Evolutionary conservation across 2,797 vertebrate genomes (phyloP).

Genomic region (Coilia nasus): DNA sequence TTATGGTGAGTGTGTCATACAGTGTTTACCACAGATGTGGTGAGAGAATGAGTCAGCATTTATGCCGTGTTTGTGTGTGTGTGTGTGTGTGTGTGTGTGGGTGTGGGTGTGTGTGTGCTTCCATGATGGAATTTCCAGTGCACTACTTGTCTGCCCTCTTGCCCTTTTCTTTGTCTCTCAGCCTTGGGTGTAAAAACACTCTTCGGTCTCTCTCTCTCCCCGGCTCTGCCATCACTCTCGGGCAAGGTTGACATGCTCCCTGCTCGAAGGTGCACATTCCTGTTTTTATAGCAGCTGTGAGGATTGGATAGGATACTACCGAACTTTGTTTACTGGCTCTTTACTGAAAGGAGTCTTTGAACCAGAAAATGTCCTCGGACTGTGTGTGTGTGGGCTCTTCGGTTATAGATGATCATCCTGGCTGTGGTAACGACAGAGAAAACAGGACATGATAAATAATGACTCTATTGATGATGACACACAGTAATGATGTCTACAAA

Average conservation of each 20-base stretch:
- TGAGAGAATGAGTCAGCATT: conserved; percentile 4
- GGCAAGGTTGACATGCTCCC: conserved; percentile 27
- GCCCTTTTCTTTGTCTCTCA: not conserved
- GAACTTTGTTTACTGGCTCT: not conserved
- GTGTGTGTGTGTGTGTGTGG: not conserved
- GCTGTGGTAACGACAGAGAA: not conserved
- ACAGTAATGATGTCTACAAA: not conserved
- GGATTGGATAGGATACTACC: not conserved
- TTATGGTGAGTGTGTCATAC: not conserved
- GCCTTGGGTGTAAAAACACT: conserved; percentile 17
- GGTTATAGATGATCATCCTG: not conserved
- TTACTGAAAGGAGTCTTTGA: not conserved
- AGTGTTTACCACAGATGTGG: not conserved
- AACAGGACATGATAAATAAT: not conserved
- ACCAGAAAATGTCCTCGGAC: not conserved
- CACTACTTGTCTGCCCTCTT: not conserved
- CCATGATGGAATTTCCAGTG: conserved; percentile 15
- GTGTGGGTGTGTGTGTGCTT: not conserved
- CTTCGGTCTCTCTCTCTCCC: not conserved
- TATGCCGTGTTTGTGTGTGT: not conserved
- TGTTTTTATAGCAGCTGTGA: conserved; percentile 6
- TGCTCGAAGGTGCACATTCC: not conserved
- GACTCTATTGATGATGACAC: not conserved
- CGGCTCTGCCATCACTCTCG: not conserved
- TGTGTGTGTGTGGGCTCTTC: too few relatives aligned